Percentiles rank a stretch among this genome's conserved stretches.
These are phyloP conservation scores for Mnemiopsis leidyi DNA, from an alignment of 37 sponge, comb jelly and placozoan genomes.

Conservation along the genomic window DNA sequence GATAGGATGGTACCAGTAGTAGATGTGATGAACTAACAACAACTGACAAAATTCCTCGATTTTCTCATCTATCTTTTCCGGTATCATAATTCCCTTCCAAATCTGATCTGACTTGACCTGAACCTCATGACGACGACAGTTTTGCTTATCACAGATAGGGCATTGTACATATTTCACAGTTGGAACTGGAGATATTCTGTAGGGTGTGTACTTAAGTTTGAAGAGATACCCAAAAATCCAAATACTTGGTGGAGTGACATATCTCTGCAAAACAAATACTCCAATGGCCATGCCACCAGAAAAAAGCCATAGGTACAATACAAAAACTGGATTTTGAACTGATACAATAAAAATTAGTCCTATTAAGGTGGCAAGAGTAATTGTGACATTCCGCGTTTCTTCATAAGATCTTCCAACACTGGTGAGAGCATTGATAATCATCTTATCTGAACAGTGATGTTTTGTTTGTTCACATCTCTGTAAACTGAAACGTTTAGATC, in stretches of 20 bases:
- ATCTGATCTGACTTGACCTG: slow-evolving; percentile 13
- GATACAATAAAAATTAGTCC: background rate
- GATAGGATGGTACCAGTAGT: slow-evolving; percentile 49
- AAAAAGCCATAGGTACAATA: slow-evolving; percentile 40
- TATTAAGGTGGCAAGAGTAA: background rate
- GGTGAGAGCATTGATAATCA: slow-evolving; percentile 44
- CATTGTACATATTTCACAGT: slow-evolving; percentile 52
- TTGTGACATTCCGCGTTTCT: slow-evolving; percentile 22
- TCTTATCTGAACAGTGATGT: background rate
- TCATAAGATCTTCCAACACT: slow-evolving; percentile 19
- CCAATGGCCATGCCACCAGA: slow-evolving; percentile 30
- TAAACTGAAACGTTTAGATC: too few relatives aligned
- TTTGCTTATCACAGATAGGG: slow-evolving; percentile 38
- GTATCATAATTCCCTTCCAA: slow-evolving; percentile 31
- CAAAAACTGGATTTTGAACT: background rate
- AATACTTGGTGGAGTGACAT: slow-evolving; percentile 41
- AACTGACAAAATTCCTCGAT: slow-evolving; percentile 32
- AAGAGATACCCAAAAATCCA: slow-evolving; percentile 39
- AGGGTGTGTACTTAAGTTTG: slow-evolving; percentile 2
- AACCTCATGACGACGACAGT: slow-evolving; percentile 21
- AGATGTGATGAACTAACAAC: slow-evolving; percentile 7
- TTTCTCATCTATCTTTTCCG: slow-evolving; percentile 28
- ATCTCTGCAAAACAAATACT: slow-evolving; percentile 1
- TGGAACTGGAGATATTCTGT: background rate
- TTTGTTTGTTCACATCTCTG: too few relatives aligned